Conservation (phyloP, 1,140 invertebrate genomes). For the Drosophila sp. region DNA sequence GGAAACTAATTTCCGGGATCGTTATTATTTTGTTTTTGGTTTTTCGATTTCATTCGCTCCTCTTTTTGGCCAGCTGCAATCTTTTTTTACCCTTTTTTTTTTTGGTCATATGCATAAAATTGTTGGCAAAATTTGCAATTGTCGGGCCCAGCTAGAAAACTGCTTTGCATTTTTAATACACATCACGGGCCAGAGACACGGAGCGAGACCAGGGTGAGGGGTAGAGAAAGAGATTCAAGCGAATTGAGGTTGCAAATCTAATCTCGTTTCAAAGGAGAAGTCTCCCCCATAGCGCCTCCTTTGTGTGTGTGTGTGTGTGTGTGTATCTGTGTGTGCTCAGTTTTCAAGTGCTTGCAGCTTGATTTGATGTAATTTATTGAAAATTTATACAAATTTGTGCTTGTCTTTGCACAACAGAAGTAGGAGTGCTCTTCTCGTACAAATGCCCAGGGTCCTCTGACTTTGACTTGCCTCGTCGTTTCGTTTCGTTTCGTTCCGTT, state of each 20-base stretch:
- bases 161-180: constrained; percentile 53
- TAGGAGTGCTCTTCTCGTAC: constrained; percentile 8
- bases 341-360: constrained; percentile 62
- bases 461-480: background rate
- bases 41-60: constrained; percentile 13
- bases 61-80: constrained; percentile 12
- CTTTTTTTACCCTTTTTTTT: constrained; percentile 7
- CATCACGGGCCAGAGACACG: constrained; percentile 11
- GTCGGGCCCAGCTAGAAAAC: constrained; percentile 42
- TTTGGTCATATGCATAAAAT: constrained; percentile 52
- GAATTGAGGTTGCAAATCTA: constrained; percentile 24
- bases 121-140: constrained; percentile 38
- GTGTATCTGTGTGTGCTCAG: constrained; percentile 16
- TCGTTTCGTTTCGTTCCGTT: constrained; percentile 12
- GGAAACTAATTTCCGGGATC: background rate
- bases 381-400: constrained; percentile 68
- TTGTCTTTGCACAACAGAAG: constrained; percentile 54
- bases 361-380: constrained; percentile 73
- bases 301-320: background rate
- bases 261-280: constrained; percentile 6
- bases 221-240: constrained; percentile 7
- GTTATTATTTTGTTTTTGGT: constrained; percentile 8
- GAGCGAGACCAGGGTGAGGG: background rate
- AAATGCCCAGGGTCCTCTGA: constrained; percentile 4
- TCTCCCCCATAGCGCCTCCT: background rate